Evolutionary conservation across 2,797 vertebrate genomes (phyloP), one percentile per base, ranked within the genome.

Genomic region (Notolepis coatsorum): DNA sequence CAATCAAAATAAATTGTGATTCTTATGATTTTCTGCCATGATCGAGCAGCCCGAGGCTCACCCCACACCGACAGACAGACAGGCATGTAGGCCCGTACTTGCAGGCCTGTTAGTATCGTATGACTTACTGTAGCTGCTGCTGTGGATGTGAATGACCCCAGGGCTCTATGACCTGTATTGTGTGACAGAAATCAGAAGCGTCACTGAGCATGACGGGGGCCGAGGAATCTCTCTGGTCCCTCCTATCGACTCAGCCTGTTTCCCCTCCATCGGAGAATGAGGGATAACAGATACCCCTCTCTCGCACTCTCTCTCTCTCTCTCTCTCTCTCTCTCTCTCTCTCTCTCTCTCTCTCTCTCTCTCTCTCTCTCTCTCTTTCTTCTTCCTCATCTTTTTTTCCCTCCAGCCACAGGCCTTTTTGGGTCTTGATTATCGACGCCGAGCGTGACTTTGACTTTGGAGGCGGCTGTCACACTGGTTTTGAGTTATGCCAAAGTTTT

Each of bases 361-460:
- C n/a, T n/a, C n/a, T n/a, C n/a, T n/a, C 37, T 47, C 33, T 31
- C 24, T 66, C 39, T 24, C 30, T 41, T 28, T 28, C 51, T 12
- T 18, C 24, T 9, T 5, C 15, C n/a, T 27, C 56, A 13, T 23
- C 13, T 10, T 2, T 7, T n/a, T 2, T 18, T n/a, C 13, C 24
- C 2, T 30, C 7, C 53, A 68, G 57, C 71, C 79, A 65, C 46
- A 30, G 57, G 77, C 67, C 67, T 68, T 73, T 82, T 52, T 41
- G 45, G 67, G 70, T 80, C 80, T 79, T 75, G 55, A 73, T 80
- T 82, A 77, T 80, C 74, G 64, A 68, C 28, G 41, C 64, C n/a
- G n/a, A 35, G 69, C 69, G 69, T 79, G 76, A 90, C 82, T 89
- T 89, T 89, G 85, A 87, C 81, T 82, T 88, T 80, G 78, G 67